Conservation (phyloP, 2,113 vertebrate genomes). For the Pithys albifrons region DNA sequence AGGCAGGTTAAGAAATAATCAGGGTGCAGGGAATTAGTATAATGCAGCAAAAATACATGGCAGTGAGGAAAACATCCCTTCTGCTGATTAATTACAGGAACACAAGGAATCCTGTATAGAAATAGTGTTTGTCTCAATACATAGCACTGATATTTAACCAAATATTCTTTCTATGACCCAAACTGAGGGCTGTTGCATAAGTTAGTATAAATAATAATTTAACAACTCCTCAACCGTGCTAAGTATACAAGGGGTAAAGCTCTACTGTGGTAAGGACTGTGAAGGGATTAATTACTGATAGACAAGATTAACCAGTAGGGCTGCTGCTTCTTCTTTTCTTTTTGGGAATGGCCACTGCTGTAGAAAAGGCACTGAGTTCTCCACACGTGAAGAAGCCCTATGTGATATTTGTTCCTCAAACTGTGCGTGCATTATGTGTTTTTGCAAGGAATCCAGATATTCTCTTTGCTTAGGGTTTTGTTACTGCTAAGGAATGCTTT, state of each 20-base stretch:
- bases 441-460: not conserved
- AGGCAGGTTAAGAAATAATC: not conserved
- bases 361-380: not conserved
- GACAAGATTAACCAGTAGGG: not conserved
- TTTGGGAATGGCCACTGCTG: not conserved
- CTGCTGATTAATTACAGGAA: not conserved
- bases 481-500: not conserved
- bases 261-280: not conserved
- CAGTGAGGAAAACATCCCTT: not conserved
- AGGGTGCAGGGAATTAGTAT: not conserved
- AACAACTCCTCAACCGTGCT: not conserved
- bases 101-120: rapidly evolving
- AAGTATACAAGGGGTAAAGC: not conserved
- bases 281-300: not conserved
- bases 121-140: not conserved
- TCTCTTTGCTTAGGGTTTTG: not conserved
- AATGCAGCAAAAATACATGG: not conserved
- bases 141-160: not conserved
- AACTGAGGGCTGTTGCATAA: not conserved
- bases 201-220: not conserved
- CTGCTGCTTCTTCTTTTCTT: not conserved
- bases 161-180: not conserved
- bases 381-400: not conserved
- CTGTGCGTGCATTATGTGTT: not conserved
- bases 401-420: not conserved